These are phyloP conservation scores for Metaphire vulgaris DNA, from an alignment of 1,140 invertebrate genomes.

Conservation along the genomic window DNA sequence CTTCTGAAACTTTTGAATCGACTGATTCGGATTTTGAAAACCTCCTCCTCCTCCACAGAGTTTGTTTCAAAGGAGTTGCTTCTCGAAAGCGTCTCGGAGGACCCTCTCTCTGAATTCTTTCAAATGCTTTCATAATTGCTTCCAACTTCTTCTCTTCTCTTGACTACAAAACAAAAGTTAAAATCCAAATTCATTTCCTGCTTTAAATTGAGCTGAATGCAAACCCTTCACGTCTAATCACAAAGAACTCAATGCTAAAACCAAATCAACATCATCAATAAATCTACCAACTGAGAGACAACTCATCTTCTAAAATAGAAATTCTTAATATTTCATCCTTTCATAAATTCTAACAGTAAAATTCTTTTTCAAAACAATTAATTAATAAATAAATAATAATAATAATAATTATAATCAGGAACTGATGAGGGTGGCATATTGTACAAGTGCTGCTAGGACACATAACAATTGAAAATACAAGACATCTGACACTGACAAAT, in stretches of 20 bases:
- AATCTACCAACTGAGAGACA: neutral
- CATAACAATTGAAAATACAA: too few relatives aligned
- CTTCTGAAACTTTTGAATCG: neutral
- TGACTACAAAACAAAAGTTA: neutral
- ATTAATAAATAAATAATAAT: too few relatives aligned
- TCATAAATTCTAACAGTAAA: neutral
- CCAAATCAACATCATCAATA: neutral
- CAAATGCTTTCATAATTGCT: slow-evolving; percentile 23
- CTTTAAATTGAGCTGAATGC: neutral
- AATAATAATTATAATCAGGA: too few relatives aligned
- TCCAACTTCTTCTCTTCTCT: slow-evolving; percentile 21
- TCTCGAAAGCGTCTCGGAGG: neutral
- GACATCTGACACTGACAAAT: too few relatives aligned
- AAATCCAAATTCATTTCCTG: too few relatives aligned
- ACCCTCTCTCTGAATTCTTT: slow-evolving; percentile 7
- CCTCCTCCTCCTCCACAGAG: neutral
- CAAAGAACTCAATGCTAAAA: neutral
- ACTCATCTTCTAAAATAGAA: too few relatives aligned
- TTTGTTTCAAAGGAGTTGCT: neutral
- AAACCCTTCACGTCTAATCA: neutral
- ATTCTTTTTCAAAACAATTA: too few relatives aligned
- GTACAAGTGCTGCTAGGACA: too few relatives aligned
- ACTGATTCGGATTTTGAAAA: neutral
- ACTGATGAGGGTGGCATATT: too few relatives aligned
- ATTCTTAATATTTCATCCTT: neutral